Conservation (phyloP, 2,888 invertebrate genomes). For the Alcis repandata region DNA sequence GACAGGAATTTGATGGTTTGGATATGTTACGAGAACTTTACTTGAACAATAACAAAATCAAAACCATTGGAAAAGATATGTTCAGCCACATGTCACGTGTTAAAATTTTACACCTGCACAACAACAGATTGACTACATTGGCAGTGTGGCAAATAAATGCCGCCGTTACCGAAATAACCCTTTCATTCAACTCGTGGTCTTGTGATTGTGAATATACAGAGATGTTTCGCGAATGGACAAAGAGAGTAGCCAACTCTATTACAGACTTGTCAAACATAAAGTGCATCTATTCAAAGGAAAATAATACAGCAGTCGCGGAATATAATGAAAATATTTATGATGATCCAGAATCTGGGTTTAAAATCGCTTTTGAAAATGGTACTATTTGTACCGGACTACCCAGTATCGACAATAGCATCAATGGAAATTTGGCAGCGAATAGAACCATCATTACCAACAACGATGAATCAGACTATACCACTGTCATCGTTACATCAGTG, state of each 20-base stretch:
- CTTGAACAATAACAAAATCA: slow-evolving; percentile 91
- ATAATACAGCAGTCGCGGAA: slow-evolving; percentile 85
- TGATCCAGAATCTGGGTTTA: slow-evolving; percentile 87
- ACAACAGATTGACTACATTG: slow-evolving; percentile 90
- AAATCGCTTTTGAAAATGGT: slow-evolving; percentile 87
- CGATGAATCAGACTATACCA: slow-evolving; percentile 91
- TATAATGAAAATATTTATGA: slow-evolving; percentile 87
- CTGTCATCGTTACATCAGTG: slow-evolving; percentile 90
- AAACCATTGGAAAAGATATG: slow-evolving; percentile 90
- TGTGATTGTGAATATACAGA: slow-evolving; percentile 94
- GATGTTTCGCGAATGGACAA: slow-evolving; percentile 92
- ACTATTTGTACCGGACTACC: slow-evolving; percentile 88
- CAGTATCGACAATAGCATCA: slow-evolving; percentile 89
- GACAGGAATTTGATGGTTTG: slow-evolving; percentile 93
- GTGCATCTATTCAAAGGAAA: slow-evolving; percentile 88
- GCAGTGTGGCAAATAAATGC: slow-evolving; percentile 91
- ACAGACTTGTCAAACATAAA: slow-evolving; percentile 88
- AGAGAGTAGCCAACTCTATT: slow-evolving; percentile 87
- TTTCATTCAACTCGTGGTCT: slow-evolving; percentile 92
- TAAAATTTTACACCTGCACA: slow-evolving; percentile 89
- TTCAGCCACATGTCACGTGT: slow-evolving; percentile 89
- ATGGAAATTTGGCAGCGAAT: slow-evolving; percentile 90
- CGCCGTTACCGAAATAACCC: slow-evolving; percentile 88
- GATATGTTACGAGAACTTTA: slow-evolving; percentile 90
- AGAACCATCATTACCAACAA: slow-evolving; percentile 91